phyloP scores from a whole-genome alignment of 1,140 invertebrate genomes.

The Trichonephila clavipes region DNA sequence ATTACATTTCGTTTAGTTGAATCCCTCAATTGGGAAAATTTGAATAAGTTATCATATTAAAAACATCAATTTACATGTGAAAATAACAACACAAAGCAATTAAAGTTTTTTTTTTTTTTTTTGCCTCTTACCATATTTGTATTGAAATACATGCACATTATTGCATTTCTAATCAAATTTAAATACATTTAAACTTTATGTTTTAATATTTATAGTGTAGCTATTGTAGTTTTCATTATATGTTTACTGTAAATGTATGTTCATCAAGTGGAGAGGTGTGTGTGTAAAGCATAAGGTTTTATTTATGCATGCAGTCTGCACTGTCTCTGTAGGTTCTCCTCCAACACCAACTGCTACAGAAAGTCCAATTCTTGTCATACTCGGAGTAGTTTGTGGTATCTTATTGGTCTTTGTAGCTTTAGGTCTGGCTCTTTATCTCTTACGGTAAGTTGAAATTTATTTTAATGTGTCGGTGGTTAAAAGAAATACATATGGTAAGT shows the following conservation, averaged over 20 bases:
- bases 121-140: too few species aligned
- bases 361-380: constrained; percentile 77
- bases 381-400: constrained; percentile 78
- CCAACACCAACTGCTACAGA: constrained; percentile 67
- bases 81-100: too few species aligned
- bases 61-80: too few species aligned
- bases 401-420: constrained; percentile 77
- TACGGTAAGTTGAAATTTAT: constrained; percentile 71
- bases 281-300: constrained; percentile 74
- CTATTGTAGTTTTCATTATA: too few species aligned
- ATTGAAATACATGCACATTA: too few species aligned
- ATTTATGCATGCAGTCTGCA: constrained; percentile 76
- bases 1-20: too few species aligned
- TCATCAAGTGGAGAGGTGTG: constrained; percentile 60
- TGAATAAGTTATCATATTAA: too few species aligned
- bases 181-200: too few species aligned
- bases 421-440: constrained; percentile 76
- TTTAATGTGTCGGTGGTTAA: constrained; percentile 42
- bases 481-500: constrained; percentile 61
- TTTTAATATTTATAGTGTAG: too few species aligned
- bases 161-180: too few species aligned
- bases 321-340: constrained; percentile 76
- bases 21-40: too few species aligned
- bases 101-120: too few species aligned
- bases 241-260: constrained; percentile 26